Evolutionary conservation across 2,888 invertebrate species (phyloP).

Genomic region (Bombylius discolor): DNA sequence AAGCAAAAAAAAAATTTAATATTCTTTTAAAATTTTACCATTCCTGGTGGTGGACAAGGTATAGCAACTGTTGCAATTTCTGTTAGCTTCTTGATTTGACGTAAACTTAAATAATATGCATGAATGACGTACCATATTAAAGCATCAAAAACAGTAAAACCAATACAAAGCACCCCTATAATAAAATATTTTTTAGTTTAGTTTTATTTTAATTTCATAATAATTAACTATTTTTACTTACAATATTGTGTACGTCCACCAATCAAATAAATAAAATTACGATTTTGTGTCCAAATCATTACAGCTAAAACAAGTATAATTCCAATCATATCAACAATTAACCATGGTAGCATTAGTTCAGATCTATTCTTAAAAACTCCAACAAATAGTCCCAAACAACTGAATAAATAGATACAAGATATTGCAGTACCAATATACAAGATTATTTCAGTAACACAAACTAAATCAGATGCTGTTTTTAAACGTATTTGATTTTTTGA

Average conservation of each 20-base stretch:
- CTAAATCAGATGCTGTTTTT: conserved; percentile 27
- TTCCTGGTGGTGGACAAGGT: conserved; percentile 33
- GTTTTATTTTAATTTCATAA: background rate
- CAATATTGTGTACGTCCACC: conserved; percentile 29
- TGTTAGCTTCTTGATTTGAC: conserved; percentile 32
- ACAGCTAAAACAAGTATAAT: conserved; percentile 22
- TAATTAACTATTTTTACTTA: conserved; percentile 19
- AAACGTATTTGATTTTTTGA: conserved; percentile 30
- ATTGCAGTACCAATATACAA: conserved; percentile 25
- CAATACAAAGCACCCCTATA: conserved; percentile 25
- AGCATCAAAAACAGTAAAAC: conserved; percentile 25
- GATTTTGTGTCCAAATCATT: conserved; percentile 26
- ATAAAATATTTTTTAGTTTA: background rate
- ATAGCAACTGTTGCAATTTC: conserved; percentile 37
- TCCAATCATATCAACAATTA: conserved; percentile 29
- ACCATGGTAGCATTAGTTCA: conserved; percentile 31
- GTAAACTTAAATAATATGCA: conserved; percentile 30
- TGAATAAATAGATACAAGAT: conserved; percentile 26
- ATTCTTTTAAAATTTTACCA: conserved; percentile 22
- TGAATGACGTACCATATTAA: conserved; percentile 33
- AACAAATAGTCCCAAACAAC: conserved; percentile 28
- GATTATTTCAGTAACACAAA: conserved; percentile 27
- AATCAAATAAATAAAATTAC: conserved; percentile 24
- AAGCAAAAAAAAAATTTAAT: background rate
- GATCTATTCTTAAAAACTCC: conserved; percentile 32